Evolutionary conservation across 2,888 invertebrate species (phyloP), one percentile per base, ranked within the genome.

Genomic region (Dromius quadrimaculatus): DNA sequence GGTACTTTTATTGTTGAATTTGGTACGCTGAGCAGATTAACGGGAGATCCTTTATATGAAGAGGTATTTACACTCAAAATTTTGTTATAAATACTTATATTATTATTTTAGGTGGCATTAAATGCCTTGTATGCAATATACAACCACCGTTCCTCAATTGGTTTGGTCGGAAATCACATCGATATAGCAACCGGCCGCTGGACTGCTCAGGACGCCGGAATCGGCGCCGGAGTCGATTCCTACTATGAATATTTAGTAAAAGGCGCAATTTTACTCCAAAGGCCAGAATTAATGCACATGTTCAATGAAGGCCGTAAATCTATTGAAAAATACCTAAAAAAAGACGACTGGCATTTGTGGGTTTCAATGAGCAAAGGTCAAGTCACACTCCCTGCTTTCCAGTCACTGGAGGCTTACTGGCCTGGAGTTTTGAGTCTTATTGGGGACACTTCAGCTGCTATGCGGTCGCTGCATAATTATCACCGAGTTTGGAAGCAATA

Each of bases 281-380:
- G 91, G 74, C 97, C 98, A 0, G 92, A 95, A 77, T 83, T 99
- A 20, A 90, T 98, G 87, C 90, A 93, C 59, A 94, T 97, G 88
- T 99, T 98, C 79, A 86, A 90, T 71, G 93, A 92, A 77, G 91
- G 91, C 0, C 87, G 90, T 59, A 83, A 84, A 50, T 87, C 91
- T 0, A 93, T 95, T 41, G 94, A 95, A 78, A 92, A 92, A 77
- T 92, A 94, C 78, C 84, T 98, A 77, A 92, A 94, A 77, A 91
- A 93, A 77, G 97, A 97, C 76, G 98, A 99, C 81, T 99, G 99
- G 98, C 97, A 97, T 80, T 89, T 98, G 77, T 99, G 98, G 98
- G 98, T 96, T 0, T 94, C 96, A n/a, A 99, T 99, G 98, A 88
- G 92, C 47, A 94, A 96, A 77, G 98, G 95, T 0, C 93, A 95